Base-by-base conservation (phyloP, 2,888 invertebrate species). In the Oscheius myriophilus region DNA sequence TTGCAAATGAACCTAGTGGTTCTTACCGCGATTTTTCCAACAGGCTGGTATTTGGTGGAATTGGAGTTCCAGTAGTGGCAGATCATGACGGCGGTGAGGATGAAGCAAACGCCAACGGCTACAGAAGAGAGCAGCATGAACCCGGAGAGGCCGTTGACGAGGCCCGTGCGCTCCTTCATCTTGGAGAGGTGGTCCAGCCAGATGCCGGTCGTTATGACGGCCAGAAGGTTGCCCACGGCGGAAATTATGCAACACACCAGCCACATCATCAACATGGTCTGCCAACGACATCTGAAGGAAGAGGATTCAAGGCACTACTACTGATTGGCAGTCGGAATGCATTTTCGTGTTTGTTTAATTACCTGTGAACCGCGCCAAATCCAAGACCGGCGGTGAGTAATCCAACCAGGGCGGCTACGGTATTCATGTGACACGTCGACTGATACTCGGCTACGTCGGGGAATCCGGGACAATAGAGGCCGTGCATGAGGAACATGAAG, bases 61-160 rank as follows among this genome's bases (percentile, higher is more conserved):
- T 84, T 80, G 21, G 83, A 82, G 49, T 82, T 83, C 84, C 84
- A 84, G 66, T 84, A 84, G 64, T 84, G 83, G 55, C 84, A 84
- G 66, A 84, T 84, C 73, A 84, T 78, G 33, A 84, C 84, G 6
- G 84, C 82, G 2, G 83, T 84, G 49, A 84, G 69, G 43, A 84
- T 84, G 73, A 84, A 84, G 68, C 84, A 84, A 0, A 84, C 84
- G 21, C 80, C 82, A 6, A 83, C 74, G 12, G 84, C 82, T 23
- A 84, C 84, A 9, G 83, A 82, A 14, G 78, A 79, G 39, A 84
- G 72, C 23, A 84, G 69, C 83, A 84, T 84, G 70, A 84, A 76
- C 11, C 84, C 84, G 52, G 82, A 81, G 9, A 84, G 71, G 0
- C 84, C 84, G 57, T 84, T 84, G 14, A 80, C 82, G 21, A 84